Conservation (phyloP, 2,797 vertebrate species). For the Centroberyx gerrardi region DNA sequence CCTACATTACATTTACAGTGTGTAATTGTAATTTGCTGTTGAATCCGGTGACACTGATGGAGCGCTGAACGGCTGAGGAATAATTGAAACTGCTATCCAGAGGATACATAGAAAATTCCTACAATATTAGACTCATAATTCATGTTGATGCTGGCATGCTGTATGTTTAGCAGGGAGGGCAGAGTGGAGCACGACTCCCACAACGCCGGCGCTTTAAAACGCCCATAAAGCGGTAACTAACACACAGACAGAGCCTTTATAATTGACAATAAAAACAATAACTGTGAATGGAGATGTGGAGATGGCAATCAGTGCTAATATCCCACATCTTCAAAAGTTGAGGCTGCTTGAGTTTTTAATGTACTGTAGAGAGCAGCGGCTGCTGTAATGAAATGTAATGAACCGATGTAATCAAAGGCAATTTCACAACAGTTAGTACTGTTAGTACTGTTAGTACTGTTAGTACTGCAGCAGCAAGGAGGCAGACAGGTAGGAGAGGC, state of each 20-base stretch:
- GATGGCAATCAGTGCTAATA: slow-evolving; percentile 72
- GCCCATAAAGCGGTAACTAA: slow-evolving; percentile 75
- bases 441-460: no score
- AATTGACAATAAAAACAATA: slow-evolving; percentile 76
- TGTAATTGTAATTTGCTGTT: slow-evolving; percentile 55
- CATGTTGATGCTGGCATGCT: slow-evolving; percentile 23
- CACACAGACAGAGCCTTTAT: slow-evolving; percentile 63
- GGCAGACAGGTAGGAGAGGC: no score
- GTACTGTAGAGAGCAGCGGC: slow-evolving; percentile 71
- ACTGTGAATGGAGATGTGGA: slow-evolving; percentile 70
- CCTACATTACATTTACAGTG: slow-evolving; percentile 32
- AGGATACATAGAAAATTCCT: slow-evolving; percentile 65
- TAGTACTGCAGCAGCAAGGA: no score
- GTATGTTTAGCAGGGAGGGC: neutral
- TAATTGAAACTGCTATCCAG: slow-evolving; percentile 66
- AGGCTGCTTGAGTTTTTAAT: slow-evolving; percentile 82
- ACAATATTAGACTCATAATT: slow-evolving; percentile 77
- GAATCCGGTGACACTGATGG: slow-evolving; percentile 46
- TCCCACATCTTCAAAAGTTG: slow-evolving; percentile 70
- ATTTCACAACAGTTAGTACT: slow-evolving; percentile 28
- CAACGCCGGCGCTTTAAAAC: slow-evolving; percentile 52
- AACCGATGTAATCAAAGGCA: slow-evolving; percentile 77
- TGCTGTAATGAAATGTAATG: slow-evolving; percentile 79
- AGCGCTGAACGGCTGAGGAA: slow-evolving; percentile 40
- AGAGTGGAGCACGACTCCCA: slow-evolving; percentile 27